Percentiles rank a stretch among this genome's conserved stretches.
Evolutionary conservation across 1,140 invertebrate species (phyloP).

Genomic region (Pissodes strobi): DNA sequence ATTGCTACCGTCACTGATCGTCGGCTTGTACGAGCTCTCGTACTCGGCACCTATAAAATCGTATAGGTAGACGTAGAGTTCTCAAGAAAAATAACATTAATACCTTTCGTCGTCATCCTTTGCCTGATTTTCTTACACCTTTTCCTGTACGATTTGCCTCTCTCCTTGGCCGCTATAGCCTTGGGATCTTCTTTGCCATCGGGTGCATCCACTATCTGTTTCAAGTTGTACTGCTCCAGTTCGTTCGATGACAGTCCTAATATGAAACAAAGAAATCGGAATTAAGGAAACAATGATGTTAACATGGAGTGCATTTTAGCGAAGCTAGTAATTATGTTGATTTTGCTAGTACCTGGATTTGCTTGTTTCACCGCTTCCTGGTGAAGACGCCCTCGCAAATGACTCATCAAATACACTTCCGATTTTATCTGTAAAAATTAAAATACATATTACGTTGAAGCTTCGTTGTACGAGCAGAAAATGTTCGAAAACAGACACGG

Average conservation of each 20-base stretch:
- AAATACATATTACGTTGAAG: no score
- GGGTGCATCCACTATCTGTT: conserved; percentile 74
- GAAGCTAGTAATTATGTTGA: no score
- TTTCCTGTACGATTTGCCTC: conserved; percentile 78
- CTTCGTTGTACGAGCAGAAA: no score
- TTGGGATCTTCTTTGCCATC: conserved; percentile 63
- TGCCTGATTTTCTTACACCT: conserved; percentile 73
- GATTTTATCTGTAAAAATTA: conserved; percentile 82
- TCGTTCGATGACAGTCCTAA: conserved; percentile 63
- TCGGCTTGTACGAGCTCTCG: conserved; percentile 52
- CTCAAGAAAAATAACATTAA: no score
- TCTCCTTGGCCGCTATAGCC: conserved; percentile 72
- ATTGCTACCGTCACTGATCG: conserved; percentile 47
- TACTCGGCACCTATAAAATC: conserved; percentile 51
- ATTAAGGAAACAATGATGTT: no score
- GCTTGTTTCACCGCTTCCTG: conserved; percentile 69
- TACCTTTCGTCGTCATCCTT: conserved; percentile 63
- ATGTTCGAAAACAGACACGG: no score
- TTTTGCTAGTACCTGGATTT: conserved; percentile 59
- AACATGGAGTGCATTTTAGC: no score
- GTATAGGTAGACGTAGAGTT: no score
- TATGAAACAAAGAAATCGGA: background rate
- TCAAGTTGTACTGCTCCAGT: conserved; percentile 73
- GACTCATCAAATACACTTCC: conserved; percentile 78
- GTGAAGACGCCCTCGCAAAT: conserved; percentile 74